phyloP scores from a whole-genome alignment of 2,113 vertebrate species.

The Melanostigma gelatinosum region DNA sequence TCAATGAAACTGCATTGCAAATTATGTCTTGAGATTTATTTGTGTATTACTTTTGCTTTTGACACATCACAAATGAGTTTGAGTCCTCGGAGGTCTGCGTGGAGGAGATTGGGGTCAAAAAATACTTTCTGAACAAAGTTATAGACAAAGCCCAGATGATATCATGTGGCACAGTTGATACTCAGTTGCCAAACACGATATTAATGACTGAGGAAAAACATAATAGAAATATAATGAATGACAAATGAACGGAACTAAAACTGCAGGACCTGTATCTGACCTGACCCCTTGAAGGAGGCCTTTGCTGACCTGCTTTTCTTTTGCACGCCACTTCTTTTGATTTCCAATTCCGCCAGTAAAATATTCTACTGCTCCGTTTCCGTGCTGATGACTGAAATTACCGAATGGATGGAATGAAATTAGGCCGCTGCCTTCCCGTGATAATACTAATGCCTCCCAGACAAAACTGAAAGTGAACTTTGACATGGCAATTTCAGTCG shows the following conservation, averaged over 20 bases:
- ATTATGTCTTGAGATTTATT: no score
- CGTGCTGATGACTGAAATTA: background rate
- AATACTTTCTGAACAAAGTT: background rate
- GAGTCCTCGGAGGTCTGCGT: no score
- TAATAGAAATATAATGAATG: background rate
- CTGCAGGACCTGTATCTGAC: background rate
- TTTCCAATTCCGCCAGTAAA: background rate
- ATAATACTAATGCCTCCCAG: background rate
- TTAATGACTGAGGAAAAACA: background rate
- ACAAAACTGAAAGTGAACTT: background rate
- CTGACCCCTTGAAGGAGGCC: background rate
- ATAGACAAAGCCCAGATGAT: background rate
- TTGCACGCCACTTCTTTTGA: background rate
- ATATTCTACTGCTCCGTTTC: background rate
- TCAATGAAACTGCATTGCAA: no score
- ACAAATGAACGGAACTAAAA: background rate
- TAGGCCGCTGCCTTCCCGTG: background rate
- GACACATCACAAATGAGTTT: no score
- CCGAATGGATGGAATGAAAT: slow-evolving; percentile 1
- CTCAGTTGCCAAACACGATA: background rate
- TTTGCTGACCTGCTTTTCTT: background rate
- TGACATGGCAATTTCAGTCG: background rate
- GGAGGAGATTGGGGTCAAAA: no score
- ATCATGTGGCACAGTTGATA: background rate
- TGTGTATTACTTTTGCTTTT: no score